Evolutionary conservation across 2,797 vertebrate species (phyloP).

Genomic region (Diglossa cyanea): DNA sequence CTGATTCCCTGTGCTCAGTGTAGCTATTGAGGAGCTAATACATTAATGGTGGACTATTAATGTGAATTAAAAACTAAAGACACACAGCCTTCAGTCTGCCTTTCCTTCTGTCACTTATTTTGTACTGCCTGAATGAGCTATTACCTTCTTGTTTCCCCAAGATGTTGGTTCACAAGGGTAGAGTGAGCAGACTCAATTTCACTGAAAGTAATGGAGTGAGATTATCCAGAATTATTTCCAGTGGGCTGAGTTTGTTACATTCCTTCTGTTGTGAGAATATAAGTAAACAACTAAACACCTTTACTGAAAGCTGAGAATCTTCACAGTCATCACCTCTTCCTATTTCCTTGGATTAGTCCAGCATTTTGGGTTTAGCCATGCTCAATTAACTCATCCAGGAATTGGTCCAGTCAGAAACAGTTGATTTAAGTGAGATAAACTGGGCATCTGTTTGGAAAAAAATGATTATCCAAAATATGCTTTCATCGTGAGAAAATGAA

Average conservation of each 20-base stretch:
- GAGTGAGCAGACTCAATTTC: constrained; percentile 76
- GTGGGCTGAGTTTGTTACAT: constrained; percentile 69
- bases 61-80: constrained; percentile 67
- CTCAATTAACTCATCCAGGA: constrained; percentile 81
- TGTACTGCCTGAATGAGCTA: constrained; percentile 63
- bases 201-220: constrained; percentile 76
- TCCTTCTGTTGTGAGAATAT: constrained; percentile 80
- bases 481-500: constrained; percentile 68
- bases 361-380: constrained; percentile 77
- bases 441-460: constrained; percentile 73
- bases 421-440: constrained; percentile 78
- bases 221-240: constrained; percentile 83
- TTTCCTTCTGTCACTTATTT: constrained; percentile 71
- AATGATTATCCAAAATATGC: constrained; percentile 68
- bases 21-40: constrained; percentile 22
- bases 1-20: background rate
- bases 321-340: constrained; percentile 65
- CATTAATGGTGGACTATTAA: constrained; percentile 46
- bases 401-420: constrained; percentile 75
- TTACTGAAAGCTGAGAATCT: constrained; percentile 63
- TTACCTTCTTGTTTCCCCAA: constrained; percentile 64
- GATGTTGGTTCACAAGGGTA: constrained; percentile 69
- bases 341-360: constrained; percentile 68
- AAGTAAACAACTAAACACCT: constrained; percentile 76
- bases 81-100: constrained; percentile 52